Base-by-base conservation (phyloP, 2,888 invertebrate species). In the Petrolisthes cinctipes region DNA sequence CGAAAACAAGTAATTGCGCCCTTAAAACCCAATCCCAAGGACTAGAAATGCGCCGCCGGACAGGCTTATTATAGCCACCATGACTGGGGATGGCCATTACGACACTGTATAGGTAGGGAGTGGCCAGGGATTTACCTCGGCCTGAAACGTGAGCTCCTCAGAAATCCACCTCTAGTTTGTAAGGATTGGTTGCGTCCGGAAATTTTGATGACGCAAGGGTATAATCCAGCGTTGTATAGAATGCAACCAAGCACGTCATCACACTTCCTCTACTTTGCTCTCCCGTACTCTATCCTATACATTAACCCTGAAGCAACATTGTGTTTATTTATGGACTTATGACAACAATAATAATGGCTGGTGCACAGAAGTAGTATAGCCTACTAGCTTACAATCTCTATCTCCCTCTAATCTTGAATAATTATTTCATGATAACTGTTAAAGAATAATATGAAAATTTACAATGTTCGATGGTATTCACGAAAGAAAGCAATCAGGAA, bases 171-270 rank as follows among this genome's bases (percentile, higher is more conserved):
- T 37, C 37, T 37, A 37, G 71, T 11, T n/a, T n/a, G 71, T 71
- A n/a, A 37, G 37, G 37, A n/a, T 71, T 71, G 6, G 14, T 71
- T 14, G 14, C n/a, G 71, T 71, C 71, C 71, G 71, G 71, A 71
- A 71, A 71, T 71, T 71, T 71, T 20, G 71, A 20, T 71, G 71
- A 71, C 71, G 71, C 71, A 71, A 71, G 14, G 71, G n/a, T 11
- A 20, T 20, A 17, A 20, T 11, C n/a, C 17, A 71, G 71, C 1
- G 6, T 71, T n/a, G 14, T n/a, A 11, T 6, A 71, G 14, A 71
- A 71, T 71, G 71, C 20, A 71, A 14, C 20, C 71, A 71, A 6
- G 71, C 71, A 71, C 71, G 71, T 71, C 71, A 71, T n/a, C 2
- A 37, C 37, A 37, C 37, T 37, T 37, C 37, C 37, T 37, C 37